Conservation (phyloP, 2,797 vertebrate species). For the Petrocephalus schoutedeni region DNA sequence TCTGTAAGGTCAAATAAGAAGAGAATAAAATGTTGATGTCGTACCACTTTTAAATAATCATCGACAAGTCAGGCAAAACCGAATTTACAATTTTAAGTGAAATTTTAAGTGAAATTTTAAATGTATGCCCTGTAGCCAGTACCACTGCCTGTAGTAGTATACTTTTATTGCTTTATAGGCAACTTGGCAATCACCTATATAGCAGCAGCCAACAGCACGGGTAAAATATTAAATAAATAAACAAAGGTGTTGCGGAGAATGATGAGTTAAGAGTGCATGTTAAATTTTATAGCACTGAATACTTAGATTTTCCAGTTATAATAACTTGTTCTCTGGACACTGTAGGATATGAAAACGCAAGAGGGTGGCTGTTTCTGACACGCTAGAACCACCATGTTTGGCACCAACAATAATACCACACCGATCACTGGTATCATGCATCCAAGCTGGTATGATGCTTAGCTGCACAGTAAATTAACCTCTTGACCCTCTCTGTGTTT, state of each 20-base stretch:
- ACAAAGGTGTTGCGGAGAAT: neutral
- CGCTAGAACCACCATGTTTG: neutral
- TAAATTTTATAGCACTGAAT: neutral
- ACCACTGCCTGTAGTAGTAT: neutral
- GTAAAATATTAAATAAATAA: neutral
- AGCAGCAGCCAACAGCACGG: neutral
- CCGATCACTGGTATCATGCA: neutral
- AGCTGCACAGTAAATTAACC: neutral
- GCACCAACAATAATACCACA: neutral
- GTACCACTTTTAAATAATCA: too few relatives aligned
- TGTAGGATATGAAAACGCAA: neutral
- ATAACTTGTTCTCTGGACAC: neutral
- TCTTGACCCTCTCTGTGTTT: neutral
- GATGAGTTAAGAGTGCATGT: neutral
- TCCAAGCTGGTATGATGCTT: neutral
- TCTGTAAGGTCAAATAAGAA: too few relatives aligned
- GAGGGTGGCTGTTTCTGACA: neutral
- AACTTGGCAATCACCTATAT: neutral
- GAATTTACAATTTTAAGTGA: too few relatives aligned
- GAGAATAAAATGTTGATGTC: too few relatives aligned
- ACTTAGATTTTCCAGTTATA: neutral
- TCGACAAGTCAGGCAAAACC: too few relatives aligned
- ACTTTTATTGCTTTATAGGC: neutral
- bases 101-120: neutral
- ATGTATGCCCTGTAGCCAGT: neutral